Conservation (phyloP, 2,113 vertebrate species). For the Chionis minor region DNA sequence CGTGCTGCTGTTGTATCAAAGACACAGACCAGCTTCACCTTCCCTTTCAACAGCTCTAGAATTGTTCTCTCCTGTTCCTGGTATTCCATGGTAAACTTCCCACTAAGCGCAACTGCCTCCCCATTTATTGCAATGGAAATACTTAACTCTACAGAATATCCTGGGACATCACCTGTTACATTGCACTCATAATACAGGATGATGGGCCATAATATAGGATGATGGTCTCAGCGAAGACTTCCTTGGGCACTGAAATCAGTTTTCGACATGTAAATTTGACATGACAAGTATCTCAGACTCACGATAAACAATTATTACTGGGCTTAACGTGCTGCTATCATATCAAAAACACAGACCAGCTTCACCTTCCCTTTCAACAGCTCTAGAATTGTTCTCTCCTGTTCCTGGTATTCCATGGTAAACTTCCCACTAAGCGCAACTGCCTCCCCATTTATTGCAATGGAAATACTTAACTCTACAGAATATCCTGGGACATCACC, state of each 20-base stretch:
- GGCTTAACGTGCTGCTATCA: not conserved
- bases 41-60: not conserved
- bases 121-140: not conserved
- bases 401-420: not conserved
- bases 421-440: not conserved
- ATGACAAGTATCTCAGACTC: not conserved
- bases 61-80: not conserved
- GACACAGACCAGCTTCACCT: not conserved
- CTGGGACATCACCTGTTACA: not conserved
- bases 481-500: not conserved
- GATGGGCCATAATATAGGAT: not conserved
- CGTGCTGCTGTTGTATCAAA: accelerated
- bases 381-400: not conserved
- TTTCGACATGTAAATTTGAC: not conserved
- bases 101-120: not conserved
- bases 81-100: not conserved
- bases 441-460: not conserved
- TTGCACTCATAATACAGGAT: accelerated
- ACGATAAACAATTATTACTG: not conserved
- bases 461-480: not conserved
- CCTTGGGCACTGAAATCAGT: not conserved
- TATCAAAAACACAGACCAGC: not conserved
- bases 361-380: not conserved
- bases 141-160: not conserved
- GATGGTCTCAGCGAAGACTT: not conserved